Evolutionary conservation across 2,888 invertebrate species (phyloP).

Genomic region (Tipula vernalis): DNA sequence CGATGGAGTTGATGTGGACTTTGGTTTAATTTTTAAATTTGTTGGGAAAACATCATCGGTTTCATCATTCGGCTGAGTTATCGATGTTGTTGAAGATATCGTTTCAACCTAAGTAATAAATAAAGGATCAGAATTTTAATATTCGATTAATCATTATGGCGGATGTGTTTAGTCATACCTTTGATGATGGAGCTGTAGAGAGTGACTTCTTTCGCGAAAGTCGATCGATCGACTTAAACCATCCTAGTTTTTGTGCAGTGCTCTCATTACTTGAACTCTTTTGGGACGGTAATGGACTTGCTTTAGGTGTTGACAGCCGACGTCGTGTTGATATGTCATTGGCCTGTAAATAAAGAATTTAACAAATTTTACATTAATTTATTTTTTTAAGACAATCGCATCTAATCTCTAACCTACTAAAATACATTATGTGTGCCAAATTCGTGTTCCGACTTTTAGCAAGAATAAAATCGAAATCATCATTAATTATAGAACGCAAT

Average conservation of each 20-base stretch:
- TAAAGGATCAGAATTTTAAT: neutral
- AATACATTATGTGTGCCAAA: neutral
- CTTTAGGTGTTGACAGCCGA: slow-evolving; percentile 62
- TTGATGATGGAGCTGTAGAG: neutral
- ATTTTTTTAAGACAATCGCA: neutral
- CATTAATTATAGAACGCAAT: neutral
- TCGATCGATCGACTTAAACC: slow-evolving; percentile 70
- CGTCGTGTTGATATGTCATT: slow-evolving; percentile 56
- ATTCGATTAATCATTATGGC: neutral
- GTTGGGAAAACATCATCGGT: slow-evolving; percentile 7
- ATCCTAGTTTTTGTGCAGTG: slow-evolving; percentile 42
- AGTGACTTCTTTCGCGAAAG: slow-evolving; percentile 51
- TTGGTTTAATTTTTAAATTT: slow-evolving; percentile 5
- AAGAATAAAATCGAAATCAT: neutral
- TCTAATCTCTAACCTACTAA: neutral
- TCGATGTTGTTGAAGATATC: slow-evolving; percentile 5
- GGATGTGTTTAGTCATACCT: neutral
- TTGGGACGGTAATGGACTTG: slow-evolving; percentile 46
- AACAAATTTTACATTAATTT: slow-evolving; percentile 10
- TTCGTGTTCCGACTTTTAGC: neutral
- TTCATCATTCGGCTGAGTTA: neutral
- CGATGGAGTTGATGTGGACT: slow-evolving; percentile 21
- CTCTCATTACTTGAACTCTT: slow-evolving; percentile 20
- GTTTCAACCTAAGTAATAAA: neutral
- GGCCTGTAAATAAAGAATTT: slow-evolving; percentile 12